phyloP scores from a whole-genome alignment of 2,888 invertebrate genomes.

The Gibbula magus region DNA sequence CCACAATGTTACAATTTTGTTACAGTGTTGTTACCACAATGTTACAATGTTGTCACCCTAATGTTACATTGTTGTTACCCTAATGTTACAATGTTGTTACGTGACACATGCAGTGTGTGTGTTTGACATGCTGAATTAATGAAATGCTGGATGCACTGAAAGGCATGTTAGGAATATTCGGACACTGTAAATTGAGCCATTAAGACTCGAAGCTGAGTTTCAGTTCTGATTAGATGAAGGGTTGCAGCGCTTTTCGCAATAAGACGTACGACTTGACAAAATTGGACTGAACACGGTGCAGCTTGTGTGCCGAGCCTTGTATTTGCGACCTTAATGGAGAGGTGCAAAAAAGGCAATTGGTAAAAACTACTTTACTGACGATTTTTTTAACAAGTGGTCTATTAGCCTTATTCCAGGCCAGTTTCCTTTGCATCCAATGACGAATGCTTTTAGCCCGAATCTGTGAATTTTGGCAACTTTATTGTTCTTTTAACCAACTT shows the following conservation, averaged over 20 bases:
- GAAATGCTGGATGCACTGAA: neutral
- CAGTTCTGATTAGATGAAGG: slow-evolving; percentile 3
- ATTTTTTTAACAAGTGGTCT: neutral
- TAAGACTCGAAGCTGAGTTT: neutral
- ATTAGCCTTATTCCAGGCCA: neutral
- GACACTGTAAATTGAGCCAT: neutral
- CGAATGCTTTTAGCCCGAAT: slow-evolving; percentile 11
- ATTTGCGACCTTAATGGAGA: slow-evolving; percentile 11
- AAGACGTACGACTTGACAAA: slow-evolving; percentile 22
- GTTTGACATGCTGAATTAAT: neutral
- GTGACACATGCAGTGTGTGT: neutral
- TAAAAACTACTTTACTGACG: slow-evolving; percentile 14
- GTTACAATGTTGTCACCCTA: too few species aligned
- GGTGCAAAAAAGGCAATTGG: slow-evolving; percentile 13
- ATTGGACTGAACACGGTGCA: slow-evolving; percentile 19
- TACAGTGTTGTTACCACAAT: too few species aligned
- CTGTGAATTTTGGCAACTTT: slow-evolving; percentile 10
- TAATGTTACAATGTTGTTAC: too few species aligned
- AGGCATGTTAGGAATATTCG: slow-evolving; percentile 13
- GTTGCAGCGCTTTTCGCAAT: slow-evolving; percentile 3
- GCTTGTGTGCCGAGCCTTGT: neutral
- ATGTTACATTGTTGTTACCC: too few species aligned
- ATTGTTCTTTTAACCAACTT: slow-evolving; percentile 13
- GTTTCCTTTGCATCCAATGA: neutral
- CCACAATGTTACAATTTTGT: too few species aligned